Conservation (phyloP, 2,113 vertebrate genomes). For the Rostratula benghalensis region DNA sequence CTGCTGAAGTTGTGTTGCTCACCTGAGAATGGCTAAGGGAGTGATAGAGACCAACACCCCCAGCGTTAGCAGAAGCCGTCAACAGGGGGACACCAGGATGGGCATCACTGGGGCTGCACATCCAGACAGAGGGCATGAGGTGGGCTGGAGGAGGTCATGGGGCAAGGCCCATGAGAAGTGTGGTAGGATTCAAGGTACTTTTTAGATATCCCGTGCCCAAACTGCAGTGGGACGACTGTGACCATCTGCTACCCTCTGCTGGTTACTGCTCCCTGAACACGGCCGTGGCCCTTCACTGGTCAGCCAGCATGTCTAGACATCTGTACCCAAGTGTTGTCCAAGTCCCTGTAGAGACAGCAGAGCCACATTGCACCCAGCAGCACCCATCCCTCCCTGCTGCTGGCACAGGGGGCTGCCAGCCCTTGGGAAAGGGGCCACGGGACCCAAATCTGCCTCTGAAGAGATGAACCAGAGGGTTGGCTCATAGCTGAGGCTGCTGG, state of each 20-base stretch:
- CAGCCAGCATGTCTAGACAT: accelerated
- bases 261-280: background rate
- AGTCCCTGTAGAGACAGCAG: background rate
- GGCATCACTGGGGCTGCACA: background rate
- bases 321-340: background rate
- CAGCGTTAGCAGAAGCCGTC: background rate
- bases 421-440: background rate
- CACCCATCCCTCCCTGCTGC: background rate
- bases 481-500: background rate
- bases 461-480: background rate
- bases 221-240: background rate
- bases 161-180: background rate
- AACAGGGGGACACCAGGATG: background rate
- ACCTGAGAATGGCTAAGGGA: background rate
- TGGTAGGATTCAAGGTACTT: background rate
- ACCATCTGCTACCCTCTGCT: slow-evolving; percentile 40
- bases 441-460: background rate
- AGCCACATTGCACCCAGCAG: background rate
- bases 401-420: background rate
- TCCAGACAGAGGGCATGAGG: background rate
- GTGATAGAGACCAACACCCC: background rate
- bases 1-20: background rate
- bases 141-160: background rate
- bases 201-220: background rate
- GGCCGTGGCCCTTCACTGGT: accelerated